Evolutionary conservation across 2,888 invertebrate genomes (phyloP).

Genomic region (Mimachlamys varia): DNA sequence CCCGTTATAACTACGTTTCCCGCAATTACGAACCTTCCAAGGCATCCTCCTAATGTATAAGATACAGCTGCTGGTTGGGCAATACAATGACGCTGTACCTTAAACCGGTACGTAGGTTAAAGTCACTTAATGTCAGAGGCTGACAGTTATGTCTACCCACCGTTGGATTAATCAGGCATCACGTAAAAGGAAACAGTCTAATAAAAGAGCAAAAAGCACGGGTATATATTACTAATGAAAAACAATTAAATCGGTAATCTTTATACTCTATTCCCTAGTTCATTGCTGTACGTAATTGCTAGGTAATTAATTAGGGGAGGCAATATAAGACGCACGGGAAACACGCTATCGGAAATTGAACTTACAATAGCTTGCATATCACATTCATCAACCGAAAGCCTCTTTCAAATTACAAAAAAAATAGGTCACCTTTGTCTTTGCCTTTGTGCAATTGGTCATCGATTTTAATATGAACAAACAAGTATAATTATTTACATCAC

Average conservation of each 20-base stretch:
- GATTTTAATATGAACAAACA: neutral
- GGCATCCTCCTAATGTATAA: neutral
- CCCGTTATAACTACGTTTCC: neutral
- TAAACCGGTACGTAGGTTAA: neutral
- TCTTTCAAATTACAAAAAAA: neutral
- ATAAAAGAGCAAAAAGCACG: neutral
- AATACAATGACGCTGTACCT: neutral
- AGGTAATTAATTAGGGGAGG: neutral
- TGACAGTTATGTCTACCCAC: neutral
- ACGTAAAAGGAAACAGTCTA: neutral
- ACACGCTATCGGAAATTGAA: slow-evolving; percentile 1
- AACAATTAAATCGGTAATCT: neutral
- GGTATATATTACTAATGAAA: neutral
- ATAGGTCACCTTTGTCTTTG: neutral
- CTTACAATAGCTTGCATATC: neutral
- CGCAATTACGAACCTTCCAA: neutral
- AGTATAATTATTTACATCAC: neutral
- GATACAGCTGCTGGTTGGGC: neutral
- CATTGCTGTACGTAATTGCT: neutral
- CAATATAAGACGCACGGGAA: neutral
- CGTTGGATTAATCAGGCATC: neutral
- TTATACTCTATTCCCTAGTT: neutral
- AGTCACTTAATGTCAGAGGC: neutral
- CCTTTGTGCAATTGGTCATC: neutral
- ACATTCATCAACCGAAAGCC: neutral